Percentiles rank a stretch among this genome's conserved stretches.
phyloP scores from a whole-genome alignment of 2,888 invertebrate genomes.

The Ophioninae sp. region DNA sequence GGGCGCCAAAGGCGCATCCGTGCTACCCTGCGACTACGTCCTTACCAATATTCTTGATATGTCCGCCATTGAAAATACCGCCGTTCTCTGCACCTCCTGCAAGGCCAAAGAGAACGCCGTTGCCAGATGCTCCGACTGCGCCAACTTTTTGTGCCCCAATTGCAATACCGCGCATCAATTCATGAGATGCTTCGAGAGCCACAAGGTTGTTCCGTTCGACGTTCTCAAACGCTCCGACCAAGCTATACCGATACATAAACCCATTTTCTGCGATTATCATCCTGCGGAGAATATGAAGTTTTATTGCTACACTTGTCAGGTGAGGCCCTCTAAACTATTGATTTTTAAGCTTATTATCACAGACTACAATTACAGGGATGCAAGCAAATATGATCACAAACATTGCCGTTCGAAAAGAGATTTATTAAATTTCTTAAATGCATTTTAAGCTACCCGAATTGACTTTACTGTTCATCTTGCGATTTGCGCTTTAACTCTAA shows the following conservation, averaged over 20 bases:
- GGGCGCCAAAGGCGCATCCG: conserved; percentile 88
- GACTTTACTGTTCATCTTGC: too few species aligned
- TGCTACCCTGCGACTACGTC: conserved; percentile 93
- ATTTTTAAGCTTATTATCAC: neutral
- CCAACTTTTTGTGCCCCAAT: conserved; percentile 95
- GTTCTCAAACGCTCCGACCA: conserved; percentile 90
- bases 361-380: neutral
- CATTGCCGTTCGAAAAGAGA: neutral
- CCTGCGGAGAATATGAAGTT: conserved; percentile 92
- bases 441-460: too few species aligned
- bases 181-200: conserved; percentile 98
- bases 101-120: conserved; percentile 97
- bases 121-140: conserved; percentile 96
- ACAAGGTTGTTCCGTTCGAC: conserved; percentile 94
- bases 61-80: conserved; percentile 87
- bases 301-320: conserved; percentile 92
- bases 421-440: neutral
- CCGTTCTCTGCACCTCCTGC: conserved; percentile 93
- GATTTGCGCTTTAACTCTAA: too few species aligned
- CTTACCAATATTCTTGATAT: conserved; percentile 92
- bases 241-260: conserved; percentile 93
- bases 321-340: conserved; percentile 67
- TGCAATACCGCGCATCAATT: conserved; percentile 98
- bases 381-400: neutral
- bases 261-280: conserved; percentile 92